Conservation (phyloP, 2,797 vertebrate genomes). For the Echeneis naucrates region DNA sequence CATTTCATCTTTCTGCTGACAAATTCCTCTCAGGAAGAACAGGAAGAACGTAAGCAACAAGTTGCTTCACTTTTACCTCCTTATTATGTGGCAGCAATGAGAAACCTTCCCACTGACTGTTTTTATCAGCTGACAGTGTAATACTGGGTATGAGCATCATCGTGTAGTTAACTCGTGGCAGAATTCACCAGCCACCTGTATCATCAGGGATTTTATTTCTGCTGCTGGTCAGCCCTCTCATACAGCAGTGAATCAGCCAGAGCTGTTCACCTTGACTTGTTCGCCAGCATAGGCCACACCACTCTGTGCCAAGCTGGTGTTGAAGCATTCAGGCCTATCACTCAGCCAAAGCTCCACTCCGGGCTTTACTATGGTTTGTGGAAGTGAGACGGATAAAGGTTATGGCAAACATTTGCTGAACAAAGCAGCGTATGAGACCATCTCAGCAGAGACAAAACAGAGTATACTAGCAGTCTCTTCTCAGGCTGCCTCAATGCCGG, state of each 20-base stretch:
- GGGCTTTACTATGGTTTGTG: slow-evolving; percentile 61
- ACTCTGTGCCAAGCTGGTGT: slow-evolving; percentile 54
- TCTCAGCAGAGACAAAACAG: slow-evolving; percentile 60
- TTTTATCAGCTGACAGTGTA: slow-evolving; percentile 3
- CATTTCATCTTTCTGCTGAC: slow-evolving; percentile 56
- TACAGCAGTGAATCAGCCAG: slow-evolving; percentile 41
- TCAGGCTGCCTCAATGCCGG: slow-evolving; percentile 51
- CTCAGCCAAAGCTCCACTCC: slow-evolving; percentile 52
- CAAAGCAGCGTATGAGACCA: slow-evolving; percentile 57
- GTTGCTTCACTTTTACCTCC: not conserved
- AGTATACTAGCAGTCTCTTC: slow-evolving; percentile 60
- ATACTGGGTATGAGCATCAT: slow-evolving; percentile 14
- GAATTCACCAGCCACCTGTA: not conserved
- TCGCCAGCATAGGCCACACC: slow-evolving; percentile 10
- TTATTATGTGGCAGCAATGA: slow-evolving; percentile 1
- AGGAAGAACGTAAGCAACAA: slow-evolving; percentile 25
- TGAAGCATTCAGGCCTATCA: slow-evolving; percentile 50
- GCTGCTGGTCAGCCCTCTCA: slow-evolving; percentile 34
- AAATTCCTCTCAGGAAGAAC: slow-evolving; percentile 59
- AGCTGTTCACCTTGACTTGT: slow-evolving; percentile 10
- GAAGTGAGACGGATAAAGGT: slow-evolving; percentile 64
- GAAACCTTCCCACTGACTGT: slow-evolving; percentile 14
- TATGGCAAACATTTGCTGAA: slow-evolving; percentile 74
- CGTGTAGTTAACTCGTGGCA: not conserved
- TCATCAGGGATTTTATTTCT: slow-evolving; percentile 24